Conservation (phyloP, 2,113 vertebrate genomes). For the Smithornis capensis region DNA sequence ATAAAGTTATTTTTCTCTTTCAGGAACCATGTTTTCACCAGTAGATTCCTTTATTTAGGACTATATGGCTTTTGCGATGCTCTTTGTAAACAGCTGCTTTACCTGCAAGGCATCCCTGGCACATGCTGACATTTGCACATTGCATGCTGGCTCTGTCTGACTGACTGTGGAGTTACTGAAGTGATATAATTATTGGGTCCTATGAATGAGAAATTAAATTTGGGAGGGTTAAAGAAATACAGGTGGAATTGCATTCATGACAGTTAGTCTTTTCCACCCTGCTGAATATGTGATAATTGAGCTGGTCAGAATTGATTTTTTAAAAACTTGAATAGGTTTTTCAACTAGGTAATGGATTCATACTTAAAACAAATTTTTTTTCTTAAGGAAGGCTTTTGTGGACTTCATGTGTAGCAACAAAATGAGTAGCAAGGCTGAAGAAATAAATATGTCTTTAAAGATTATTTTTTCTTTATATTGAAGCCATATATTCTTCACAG, state of each 20-base stretch:
- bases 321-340: neutral
- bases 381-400: neutral
- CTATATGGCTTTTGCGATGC: neutral
- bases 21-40: neutral
- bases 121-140: neutral
- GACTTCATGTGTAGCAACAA: neutral
- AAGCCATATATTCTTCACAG: neutral
- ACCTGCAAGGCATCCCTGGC: neutral
- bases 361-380: neutral
- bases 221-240: neutral
- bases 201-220: neutral
- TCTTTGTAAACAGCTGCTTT: neutral
- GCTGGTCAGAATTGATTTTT: neutral
- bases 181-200: neutral
- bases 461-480: neutral
- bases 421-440: neutral
- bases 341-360: neutral
- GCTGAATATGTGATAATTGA: neutral
- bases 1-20: constrained; percentile 11
- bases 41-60: neutral
- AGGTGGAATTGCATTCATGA: neutral
- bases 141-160: neutral
- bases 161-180: neutral
- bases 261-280: neutral
- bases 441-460: neutral